Conservation (phyloP, 2,113 vertebrate species). For the Antechinus flavipes region DNA sequence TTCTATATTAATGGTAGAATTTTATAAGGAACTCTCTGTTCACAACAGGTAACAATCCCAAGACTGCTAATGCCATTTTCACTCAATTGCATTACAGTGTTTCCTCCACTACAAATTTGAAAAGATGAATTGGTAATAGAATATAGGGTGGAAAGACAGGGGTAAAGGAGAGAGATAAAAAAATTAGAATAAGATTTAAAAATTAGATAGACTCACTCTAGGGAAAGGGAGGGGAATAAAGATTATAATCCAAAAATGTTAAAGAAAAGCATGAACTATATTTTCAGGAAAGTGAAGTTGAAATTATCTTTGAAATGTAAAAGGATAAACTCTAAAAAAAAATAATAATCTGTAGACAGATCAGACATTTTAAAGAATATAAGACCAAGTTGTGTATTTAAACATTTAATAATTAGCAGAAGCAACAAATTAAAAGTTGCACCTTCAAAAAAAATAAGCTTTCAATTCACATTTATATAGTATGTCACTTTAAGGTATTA, state of each 20-base stretch:
- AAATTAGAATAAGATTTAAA: conserved; percentile 13
- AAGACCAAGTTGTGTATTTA: conserved; percentile 21
- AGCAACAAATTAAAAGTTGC: conserved; percentile 20
- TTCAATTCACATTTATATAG: not conserved
- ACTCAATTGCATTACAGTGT: conserved; percentile 13
- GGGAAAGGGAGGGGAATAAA: not conserved
- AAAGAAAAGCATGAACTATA: conserved; percentile 18
- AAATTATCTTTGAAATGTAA: conserved; percentile 52
- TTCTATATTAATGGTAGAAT: not conserved
- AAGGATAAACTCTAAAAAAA: not conserved
- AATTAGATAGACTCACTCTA: conserved; percentile 12
- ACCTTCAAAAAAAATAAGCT: conserved; percentile 16
- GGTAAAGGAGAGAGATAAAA: not conserved
- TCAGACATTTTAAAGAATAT: conserved; percentile 23
- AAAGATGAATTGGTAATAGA: not conserved
- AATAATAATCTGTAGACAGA: not conserved
- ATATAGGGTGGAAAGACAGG: not conserved
- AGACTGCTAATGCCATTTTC: conserved; percentile 17
- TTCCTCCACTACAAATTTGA: not conserved
- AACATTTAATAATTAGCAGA: conserved; percentile 46
- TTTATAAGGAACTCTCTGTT: not conserved
- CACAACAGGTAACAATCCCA: conserved; percentile 18
- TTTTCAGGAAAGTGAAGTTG: conserved; percentile 30
- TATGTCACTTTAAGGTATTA: not conserved
- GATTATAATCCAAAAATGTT: not conserved